phyloP scores from a whole-genome alignment of 2,113 vertebrate genomes.

The Terrapene triunguis region DNA sequence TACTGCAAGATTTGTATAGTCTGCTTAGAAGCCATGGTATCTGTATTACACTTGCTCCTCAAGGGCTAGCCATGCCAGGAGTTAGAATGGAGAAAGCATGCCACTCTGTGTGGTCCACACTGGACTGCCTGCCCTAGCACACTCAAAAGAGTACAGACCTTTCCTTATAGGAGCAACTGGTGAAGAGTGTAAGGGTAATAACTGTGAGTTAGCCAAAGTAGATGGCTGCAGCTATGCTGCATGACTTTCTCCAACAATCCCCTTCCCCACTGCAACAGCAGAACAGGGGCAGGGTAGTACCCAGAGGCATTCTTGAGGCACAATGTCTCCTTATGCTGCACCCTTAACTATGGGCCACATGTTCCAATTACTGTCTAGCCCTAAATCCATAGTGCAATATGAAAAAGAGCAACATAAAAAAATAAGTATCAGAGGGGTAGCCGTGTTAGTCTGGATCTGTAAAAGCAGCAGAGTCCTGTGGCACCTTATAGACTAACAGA shows the following conservation, averaged over 20 bases:
- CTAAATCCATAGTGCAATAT: not conserved
- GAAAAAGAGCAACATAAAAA: not conserved
- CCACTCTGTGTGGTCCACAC: not conserved
- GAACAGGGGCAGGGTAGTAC: not conserved
- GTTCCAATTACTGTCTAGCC: not conserved
- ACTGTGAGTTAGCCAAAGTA: not conserved
- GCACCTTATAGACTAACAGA: too few species aligned
- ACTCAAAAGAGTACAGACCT: not conserved
- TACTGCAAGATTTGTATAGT: not conserved
- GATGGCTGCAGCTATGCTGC: not conserved
- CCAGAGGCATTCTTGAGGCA: not conserved
- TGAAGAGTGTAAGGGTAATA: not conserved
- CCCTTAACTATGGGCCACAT: not conserved
- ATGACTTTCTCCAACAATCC: not conserved
- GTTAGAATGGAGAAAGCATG: not conserved
- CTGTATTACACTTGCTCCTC: not conserved
- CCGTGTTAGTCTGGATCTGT: too few species aligned
- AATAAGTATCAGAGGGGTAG: too few species aligned
- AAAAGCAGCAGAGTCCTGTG: too few species aligned
- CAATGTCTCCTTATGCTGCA: not conserved
- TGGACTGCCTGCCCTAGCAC: not conserved
- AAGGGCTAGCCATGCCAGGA: not conserved
- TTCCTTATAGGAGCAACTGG: not conserved
- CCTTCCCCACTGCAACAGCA: not conserved
- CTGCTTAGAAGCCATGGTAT: not conserved